A percentile compares a stretch with the other conserved stretches of the same genome.
Conservation (phyloP, 2,888 invertebrate genomes). For the Sacculina carcini region DNA sequence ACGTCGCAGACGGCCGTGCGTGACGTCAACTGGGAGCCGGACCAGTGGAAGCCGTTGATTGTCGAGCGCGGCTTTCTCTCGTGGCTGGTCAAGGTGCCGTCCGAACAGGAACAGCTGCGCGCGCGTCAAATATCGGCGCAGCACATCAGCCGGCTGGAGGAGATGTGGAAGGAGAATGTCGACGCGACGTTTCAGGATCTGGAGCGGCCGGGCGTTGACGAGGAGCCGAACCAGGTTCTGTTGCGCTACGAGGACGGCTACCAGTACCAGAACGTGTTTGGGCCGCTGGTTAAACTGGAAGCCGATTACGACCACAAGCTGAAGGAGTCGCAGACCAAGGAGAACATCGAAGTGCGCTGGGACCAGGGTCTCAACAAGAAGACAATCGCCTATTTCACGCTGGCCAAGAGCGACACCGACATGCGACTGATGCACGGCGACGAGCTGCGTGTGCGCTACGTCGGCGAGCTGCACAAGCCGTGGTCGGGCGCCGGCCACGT, state of each 20-base stretch:
- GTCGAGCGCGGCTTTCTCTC: constrained; percentile 82
- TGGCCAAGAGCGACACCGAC: constrained; percentile 91
- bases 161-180: constrained; percentile 94
- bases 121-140: constrained; percentile 90
- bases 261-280: constrained; percentile 95
- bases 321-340: constrained; percentile 94
- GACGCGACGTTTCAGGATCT: constrained; percentile 94
- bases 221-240: constrained; percentile 76
- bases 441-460: constrained; percentile 69
- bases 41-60: constrained; percentile 94
- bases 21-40: constrained; percentile 98
- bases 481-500: constrained; percentile 94
- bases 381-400: constrained; percentile 83
- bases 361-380: constrained; percentile 95
- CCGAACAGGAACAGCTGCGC: constrained; percentile 80
- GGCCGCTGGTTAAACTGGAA: constrained; percentile 83
- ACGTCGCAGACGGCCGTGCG: constrained; percentile 88
- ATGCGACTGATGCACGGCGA: constrained; percentile 99
- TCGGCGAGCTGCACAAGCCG: constrained; percentile 71
- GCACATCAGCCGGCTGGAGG: constrained; percentile 91
- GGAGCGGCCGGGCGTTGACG: constrained; percentile 91
- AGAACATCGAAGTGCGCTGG: constrained; percentile 95
- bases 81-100: constrained; percentile 94
- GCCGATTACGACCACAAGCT: constrained; percentile 93
- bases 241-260: constrained; percentile 83